Evolutionary conservation across 2,888 invertebrate species (phyloP), one percentile per base, ranked within the genome.

Genomic region (Apomyelois bistriatella): DNA sequence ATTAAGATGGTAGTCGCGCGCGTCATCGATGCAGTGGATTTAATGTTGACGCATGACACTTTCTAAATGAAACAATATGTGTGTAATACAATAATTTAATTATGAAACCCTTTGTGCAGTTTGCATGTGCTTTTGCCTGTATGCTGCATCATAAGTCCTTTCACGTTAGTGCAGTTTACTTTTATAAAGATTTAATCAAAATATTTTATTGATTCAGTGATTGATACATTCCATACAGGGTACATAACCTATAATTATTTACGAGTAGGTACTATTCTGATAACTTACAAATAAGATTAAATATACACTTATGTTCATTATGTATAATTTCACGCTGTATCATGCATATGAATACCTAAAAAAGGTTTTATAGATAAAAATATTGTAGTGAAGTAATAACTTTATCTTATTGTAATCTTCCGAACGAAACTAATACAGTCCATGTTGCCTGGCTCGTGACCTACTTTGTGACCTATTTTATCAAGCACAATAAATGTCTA

Each of bases 31-130:
- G 32, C 32, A 10, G 32, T 32, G 32, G 32, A 7, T 32, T 9
- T 32, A 32, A 32, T 32, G 32, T 32, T 65, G 74, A 72, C 78
- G 76, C 72, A 75, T 69, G 57, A 56, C 66, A 66, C 65, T 70
- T 72, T 68, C 62, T 66, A 60, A 62, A 60, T 58, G 62, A 66
- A 58, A 57, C 59, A 59, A 64, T 65, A 71, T 17, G 42, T 5
- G 28, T n/a, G 68, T 72, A 73, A 70, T 72, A 67, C 66, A 72
- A 72, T 80, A 77, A 82, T 78, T 76, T 49, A 72, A 82, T 81
- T 81, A 79, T 42, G 57, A 60, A 58, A 53, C 55, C 57, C 68
- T 69, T 22, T 22, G 22, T 22, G 22, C 22, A 22, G 22, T 22
- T 22, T 22, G 22, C 22, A n/a, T n/a, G n/a, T n/a, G 22, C 5